Base-by-base conservation (phyloP, 1,140 invertebrate species). In the Musca domestica region DNA sequence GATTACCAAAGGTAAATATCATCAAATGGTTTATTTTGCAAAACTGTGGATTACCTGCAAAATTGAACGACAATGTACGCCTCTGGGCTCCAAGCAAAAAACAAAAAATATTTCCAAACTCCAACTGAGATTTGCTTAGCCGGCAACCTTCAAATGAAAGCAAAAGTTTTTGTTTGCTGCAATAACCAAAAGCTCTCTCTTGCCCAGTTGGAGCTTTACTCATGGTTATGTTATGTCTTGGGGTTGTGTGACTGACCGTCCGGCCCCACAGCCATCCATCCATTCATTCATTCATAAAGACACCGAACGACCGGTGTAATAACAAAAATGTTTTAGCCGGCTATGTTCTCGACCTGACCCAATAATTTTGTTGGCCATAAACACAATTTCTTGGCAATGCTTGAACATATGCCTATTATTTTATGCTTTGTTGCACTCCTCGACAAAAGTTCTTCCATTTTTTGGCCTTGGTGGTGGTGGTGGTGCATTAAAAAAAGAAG, bases 1-100 rank as follows among this genome's bases (percentile, higher is more conserved):
- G 78, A 80, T 71, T 79, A 73, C 71, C 72, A 72, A 74, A 80
- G 77, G 78, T 80, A 80, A 80, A 71, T 41, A 41, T 80, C 69
- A 64, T 61, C 61, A 34, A 72, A 41, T 22, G 34, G 34, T 48
- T 56, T n/a, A 67, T 65, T 23, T 61, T 66, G 51, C 46, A 30
- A 49, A 58, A 66, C 52, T 66, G 68, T 66, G 41, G 41, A 66
- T 61, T 66, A 47, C 52, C 17, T 27, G 54, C 34, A 67, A 61
- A 67, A 61, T 63, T 22, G 15, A 56, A 19, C n/a, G n/a, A n/a
- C 52, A 47, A 34, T 15, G 10, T 58, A 27, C 23, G 20, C 27
- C 41, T 14, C 46, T 34, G n/a, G 14, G 7, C n/a, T 25, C 23
- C 30, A 46, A 34, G 27, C 51, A 67, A 56, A 7, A 52, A n/a